Percentiles rank a stretch among this genome's conserved stretches.
These are phyloP conservation scores for Hypanus sabinus DNA, from an alignment of 2,113 vertebrate genomes.

Conservation along the genomic window DNA sequence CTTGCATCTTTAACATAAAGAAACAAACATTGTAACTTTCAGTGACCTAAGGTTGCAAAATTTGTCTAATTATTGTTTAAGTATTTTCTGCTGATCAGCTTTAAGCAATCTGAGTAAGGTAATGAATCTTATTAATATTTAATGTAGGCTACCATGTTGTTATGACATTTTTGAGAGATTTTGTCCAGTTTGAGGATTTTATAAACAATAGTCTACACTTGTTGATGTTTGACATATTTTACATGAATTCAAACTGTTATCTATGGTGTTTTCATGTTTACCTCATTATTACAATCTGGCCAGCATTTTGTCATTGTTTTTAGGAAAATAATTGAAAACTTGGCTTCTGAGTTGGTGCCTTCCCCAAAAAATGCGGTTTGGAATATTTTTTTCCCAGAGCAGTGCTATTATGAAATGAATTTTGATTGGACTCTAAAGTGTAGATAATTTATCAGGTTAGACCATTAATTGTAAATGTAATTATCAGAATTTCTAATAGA, in stretches of 20 bases:
- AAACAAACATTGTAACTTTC: no score
- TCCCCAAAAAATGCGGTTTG: neutral
- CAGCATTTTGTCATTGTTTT: neutral
- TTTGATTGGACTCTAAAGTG: neutral
- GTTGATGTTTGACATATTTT: neutral
- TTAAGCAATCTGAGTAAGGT: neutral
- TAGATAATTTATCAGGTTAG: neutral
- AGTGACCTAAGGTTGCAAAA: no score
- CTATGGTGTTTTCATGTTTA: neutral
- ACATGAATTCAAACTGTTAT: neutral
- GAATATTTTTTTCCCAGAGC: neutral
- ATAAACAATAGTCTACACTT: neutral
- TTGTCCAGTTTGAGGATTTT: no score
- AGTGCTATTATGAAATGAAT: neutral
- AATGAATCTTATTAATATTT: neutral
- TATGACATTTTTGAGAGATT: neutral
- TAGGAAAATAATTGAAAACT: neutral
- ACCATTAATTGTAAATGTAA: no score
- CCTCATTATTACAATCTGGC: neutral
- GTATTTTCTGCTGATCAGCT: neutral
- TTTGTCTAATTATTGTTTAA: neutral
- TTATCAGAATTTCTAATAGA: neutral
- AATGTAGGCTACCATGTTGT: neutral
- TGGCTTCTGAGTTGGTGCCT: neutral
- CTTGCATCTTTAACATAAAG: neutral